A percentile compares a stretch with the other conserved stretches of the same genome.
These are phyloP conservation scores for Hydroisotoma schaefferi DNA, from an alignment of 2,888 invertebrate genomes.

Conservation along the genomic window DNA sequence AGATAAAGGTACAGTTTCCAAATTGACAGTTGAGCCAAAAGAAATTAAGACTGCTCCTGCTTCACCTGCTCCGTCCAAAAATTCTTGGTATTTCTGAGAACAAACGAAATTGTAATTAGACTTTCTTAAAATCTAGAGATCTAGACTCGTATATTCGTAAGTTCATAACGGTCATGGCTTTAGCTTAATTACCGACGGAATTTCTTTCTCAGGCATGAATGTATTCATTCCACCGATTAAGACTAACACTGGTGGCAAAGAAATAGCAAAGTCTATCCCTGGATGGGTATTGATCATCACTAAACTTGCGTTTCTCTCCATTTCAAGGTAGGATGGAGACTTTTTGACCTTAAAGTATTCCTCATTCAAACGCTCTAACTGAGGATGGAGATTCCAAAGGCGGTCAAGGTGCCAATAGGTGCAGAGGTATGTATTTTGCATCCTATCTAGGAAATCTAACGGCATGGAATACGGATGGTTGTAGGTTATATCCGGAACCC, in stretches of 20 bases:
- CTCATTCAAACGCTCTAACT: constrained; percentile 10
- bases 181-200: constrained; percentile 25
- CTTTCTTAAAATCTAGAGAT: too few relatives aligned
- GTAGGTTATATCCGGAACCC: constrained; percentile 25
- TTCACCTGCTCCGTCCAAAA: constrained; percentile 37
- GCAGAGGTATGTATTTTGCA: constrained; percentile 22
- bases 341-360: background rate
- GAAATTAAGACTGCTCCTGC: constrained; percentile 44
- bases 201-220: constrained; percentile 29
- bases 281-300: constrained; percentile 44
- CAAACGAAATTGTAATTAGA: constrained; percentile 5
- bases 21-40: constrained; percentile 45
- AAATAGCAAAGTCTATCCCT: constrained; percentile 39
- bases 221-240: constrained; percentile 44
- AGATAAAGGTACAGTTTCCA: constrained; percentile 31
- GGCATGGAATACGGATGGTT: too few relatives aligned
- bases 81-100: constrained; percentile 30
- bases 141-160: background rate
- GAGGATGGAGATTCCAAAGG: constrained; percentile 13
- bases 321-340: constrained; percentile 22
- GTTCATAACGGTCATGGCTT: background rate
- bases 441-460: too few relatives aligned
- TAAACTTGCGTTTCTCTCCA: constrained; percentile 36
- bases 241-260: constrained; percentile 39
- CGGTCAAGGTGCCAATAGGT: constrained; percentile 18